These are phyloP conservation scores for Pristionchus maxplancki DNA, from an alignment of 2,888 invertebrate genomes.

Conservation along the genomic window DNA sequence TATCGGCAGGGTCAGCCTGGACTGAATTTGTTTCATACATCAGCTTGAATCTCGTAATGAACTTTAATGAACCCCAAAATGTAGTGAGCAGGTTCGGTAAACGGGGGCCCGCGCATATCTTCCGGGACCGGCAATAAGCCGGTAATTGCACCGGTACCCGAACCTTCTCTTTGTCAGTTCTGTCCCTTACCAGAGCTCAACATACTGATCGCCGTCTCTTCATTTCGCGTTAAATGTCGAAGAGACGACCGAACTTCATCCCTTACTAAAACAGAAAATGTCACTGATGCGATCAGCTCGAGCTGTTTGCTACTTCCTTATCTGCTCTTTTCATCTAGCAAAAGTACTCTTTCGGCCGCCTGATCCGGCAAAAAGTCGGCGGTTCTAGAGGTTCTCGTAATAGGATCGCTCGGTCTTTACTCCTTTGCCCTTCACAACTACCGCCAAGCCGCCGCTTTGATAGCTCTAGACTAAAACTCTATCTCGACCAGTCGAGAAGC, in stretches of 20 bases:
- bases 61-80: too few relatives aligned
- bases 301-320: constrained; percentile 10
- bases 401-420: neutral
- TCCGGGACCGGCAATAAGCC: constrained; percentile 26
- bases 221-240: neutral
- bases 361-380: neutral
- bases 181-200: neutral
- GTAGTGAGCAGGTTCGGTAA: neutral
- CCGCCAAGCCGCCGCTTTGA: neutral
- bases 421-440: neutral
- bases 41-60: too few relatives aligned
- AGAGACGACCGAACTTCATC: neutral
- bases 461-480: neutral
- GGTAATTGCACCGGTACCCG: constrained; percentile 17
- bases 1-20: too few relatives aligned
- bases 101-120: neutral
- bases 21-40: too few relatives aligned
- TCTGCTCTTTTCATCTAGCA: neutral
- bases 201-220: neutral
- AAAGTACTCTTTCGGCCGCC: neutral
- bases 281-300: constrained; percentile 1
- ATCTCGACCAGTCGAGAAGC: neutral
- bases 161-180: neutral
- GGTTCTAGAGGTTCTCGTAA: neutral
- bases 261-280: too few relatives aligned